phyloP scores from a whole-genome alignment of 2,888 invertebrate genomes.

The Netelia virgata region DNA sequence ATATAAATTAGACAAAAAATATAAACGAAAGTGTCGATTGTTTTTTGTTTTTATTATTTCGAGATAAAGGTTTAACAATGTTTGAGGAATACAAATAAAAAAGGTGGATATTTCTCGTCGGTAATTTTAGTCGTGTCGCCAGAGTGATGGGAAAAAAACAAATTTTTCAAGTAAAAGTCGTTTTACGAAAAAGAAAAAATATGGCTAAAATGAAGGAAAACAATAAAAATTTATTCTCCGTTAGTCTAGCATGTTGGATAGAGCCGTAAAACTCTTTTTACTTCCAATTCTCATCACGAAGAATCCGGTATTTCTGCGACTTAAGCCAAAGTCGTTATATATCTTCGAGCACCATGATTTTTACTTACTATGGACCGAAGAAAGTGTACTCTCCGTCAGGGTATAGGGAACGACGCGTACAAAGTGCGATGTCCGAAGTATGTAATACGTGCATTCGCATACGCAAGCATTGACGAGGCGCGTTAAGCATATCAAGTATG shows the following conservation, averaged over 20 bases:
- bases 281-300: no score
- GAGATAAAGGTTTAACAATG: neutral
- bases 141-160: no score
- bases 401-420: neutral
- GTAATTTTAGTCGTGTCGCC: no score
- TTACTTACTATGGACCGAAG: neutral
- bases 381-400: neutral
- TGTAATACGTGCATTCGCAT: conserved; percentile 6
- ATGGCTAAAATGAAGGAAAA: no score
- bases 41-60: neutral
- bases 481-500: neutral
- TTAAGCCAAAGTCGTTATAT: neutral
- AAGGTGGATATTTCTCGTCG: no score
- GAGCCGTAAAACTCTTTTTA: no score
- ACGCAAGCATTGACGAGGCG: neutral
- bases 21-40: conserved; percentile 17
- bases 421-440: neutral
- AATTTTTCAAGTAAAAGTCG: no score
- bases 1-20: conserved; percentile 20
- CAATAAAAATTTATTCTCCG: no score
- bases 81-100: neutral
- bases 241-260: no score
- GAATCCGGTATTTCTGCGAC: no score
- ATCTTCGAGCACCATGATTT: neutral
- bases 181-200: no score